Evolutionary conservation across 2,888 invertebrate genomes (phyloP), one percentile per base, ranked within the genome.

Genomic region (Cataglyphis livida): DNA sequence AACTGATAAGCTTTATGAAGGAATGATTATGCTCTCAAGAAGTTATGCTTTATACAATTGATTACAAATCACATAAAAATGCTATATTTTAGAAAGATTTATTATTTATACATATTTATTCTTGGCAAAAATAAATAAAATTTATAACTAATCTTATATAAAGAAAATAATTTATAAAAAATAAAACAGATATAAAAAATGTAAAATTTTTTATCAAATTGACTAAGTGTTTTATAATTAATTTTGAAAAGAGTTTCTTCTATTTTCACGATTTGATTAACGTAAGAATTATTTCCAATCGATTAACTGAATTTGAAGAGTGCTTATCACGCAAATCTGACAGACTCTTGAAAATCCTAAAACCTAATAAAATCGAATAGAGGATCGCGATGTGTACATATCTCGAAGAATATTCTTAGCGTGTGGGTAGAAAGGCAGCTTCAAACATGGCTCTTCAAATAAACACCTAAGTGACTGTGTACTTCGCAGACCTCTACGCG

Each of bases 281-380:
- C 15, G n/a, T 7, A 48, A 79, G 38, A 48, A 64, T 78, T 81
- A 25, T 21, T 48, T 28, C 35, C 68, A 38, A 81, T 68, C 48
- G 38, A 62, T 66, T 61, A 48, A 82, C 38, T 84, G 68, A 73
- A 85, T 82, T 78, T 64, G 61, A 61, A 74, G 54, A 73, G 81
- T 84, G 83, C 83, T 84, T 84, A 89, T 85, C 83, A 32, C 44
- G 82, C 59, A 25, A 70, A 88, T 89, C 68, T 81, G 54, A 25
- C 68, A 75, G 84, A 83, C 74, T 88, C 87, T 54, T 76, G 90
- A 90, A 92, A 92, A 93, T 93, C 89, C 90, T 93, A 92, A 94
- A 93, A 93, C 89, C 93, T 93, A 94, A 94, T 94, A 94, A 94
- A 94, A 94, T 94, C 94, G 91, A 94, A 94, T 94, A 94, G 93